Evolutionary conservation across 2,888 invertebrate genomes (phyloP).

Genomic region (Omphaloscelis lunosa): DNA sequence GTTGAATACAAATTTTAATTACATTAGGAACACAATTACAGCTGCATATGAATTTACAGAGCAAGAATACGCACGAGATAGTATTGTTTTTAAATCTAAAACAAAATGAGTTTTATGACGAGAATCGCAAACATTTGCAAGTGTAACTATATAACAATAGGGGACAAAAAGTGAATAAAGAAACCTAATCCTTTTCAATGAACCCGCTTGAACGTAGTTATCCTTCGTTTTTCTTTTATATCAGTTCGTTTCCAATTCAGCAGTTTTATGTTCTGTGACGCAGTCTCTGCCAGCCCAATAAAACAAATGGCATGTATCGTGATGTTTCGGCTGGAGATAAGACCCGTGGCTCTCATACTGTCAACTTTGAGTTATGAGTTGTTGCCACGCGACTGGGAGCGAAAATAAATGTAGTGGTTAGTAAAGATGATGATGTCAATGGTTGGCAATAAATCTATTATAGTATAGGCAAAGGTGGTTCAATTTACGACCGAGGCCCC

Average conservation of each 20-base stretch:
- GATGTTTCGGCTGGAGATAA: conserved; percentile 42
- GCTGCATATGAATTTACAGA: conserved; percentile 2
- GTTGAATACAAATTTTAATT: background rate
- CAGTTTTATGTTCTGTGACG: conserved; percentile 41
- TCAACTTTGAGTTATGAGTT: conserved; percentile 25
- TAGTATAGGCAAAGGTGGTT: too few relatives aligned
- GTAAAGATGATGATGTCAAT: background rate
- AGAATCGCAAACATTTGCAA: conserved; percentile 29
- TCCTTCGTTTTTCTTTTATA: conserved; percentile 25
- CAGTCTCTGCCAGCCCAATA: conserved; percentile 32
- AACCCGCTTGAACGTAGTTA: conserved; percentile 33
- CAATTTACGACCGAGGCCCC: too few relatives aligned
- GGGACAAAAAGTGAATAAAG: conserved; percentile 36
- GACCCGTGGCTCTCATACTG: background rate
- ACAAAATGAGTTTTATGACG: conserved; percentile 13
- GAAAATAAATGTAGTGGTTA: conserved; percentile 12
- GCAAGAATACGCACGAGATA: background rate
- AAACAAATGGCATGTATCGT: conserved; percentile 54
- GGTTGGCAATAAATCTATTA: too few relatives aligned
- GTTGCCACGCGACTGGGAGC: conserved; percentile 9
- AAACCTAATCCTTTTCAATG: conserved; percentile 37
- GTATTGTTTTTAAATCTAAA: conserved; percentile 24
- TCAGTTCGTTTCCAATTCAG: conserved; percentile 43
- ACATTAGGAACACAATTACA: background rate
- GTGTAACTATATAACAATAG: conserved; percentile 42